Evolutionary conservation across 2,113 vertebrate genomes (phyloP), one percentile per base, ranked within the genome.

Genomic region (Ceyx margarethae): DNA sequence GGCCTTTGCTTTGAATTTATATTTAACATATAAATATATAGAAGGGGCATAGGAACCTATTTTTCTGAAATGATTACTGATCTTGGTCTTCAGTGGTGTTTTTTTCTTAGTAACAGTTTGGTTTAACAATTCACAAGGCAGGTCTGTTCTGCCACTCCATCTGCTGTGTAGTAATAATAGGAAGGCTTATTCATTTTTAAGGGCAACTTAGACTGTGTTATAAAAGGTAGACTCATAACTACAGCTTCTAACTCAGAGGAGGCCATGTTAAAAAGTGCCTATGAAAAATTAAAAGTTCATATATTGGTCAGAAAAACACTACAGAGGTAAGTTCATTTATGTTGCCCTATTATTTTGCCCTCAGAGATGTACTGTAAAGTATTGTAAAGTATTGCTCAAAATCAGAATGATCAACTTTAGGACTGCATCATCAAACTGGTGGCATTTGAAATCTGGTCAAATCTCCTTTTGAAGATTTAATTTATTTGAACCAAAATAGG

Each of bases 171-270:
- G 74, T 73, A 89, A 57, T 87, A 78, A 83, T 54, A 40, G 53
- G 89, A 68, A 77, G 60, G 43, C 75, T 92, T 89, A 92, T 29
- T 76, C 94, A 87, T 89, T 96, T 95, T 94, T 87, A 92, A 93
- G 91, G 84, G 89, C 80, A 68, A 61, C 1, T 19, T 58, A 57
- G 62, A 17, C 77, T 85, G 65, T 40, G 83, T 85, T 95, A 33
- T 50, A 68, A 86, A 86, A 87, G 58, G 60, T 72, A 93, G 51
- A 46, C 43, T 64, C 71, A 33, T 80, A 79, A 92, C 91, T 91
- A 82, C 71, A 71, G 89, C 40, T 93, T 89, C 54, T 53, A 43
- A 48, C 60, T 79, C 46, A 28, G 53, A 83, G 62, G 13, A 88
- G 40, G 48, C 72, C n/a, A 83, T 26, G 46, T 3, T 67, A 64